These are phyloP conservation scores for Scylla paramamosain DNA, from an alignment of 1,140 invertebrate genomes.

Conservation along the genomic window DNA sequence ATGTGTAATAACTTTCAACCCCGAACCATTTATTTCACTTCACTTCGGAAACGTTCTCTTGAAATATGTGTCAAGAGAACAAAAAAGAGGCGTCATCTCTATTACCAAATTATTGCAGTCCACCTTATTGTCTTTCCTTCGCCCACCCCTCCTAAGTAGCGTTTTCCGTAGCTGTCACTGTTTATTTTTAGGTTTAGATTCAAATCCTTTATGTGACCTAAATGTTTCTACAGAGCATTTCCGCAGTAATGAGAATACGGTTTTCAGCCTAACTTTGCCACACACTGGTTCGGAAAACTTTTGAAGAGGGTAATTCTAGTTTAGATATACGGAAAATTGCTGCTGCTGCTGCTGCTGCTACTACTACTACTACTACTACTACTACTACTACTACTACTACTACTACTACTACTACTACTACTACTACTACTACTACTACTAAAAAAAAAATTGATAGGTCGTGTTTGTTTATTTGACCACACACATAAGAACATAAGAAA, in stretches of 20 bases:
- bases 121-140: no score
- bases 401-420: conserved; percentile 1
- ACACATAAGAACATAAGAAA: no score
- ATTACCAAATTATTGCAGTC: no score
- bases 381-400: conserved; percentile 13
- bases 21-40: no score
- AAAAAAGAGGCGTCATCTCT: no score
- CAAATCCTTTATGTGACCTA: neutral
- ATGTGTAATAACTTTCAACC: no score
- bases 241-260: neutral
- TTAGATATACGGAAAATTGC: neutral
- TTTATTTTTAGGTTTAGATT: neutral
- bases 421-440: conserved; percentile 16
- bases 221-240: neutral
- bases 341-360: neutral
- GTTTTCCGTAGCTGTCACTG: neutral
- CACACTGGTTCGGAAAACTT: neutral
- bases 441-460: no score
- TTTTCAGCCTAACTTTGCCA: neutral
- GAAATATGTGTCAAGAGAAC: no score
- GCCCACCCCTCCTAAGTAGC: neutral
- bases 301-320: neutral
- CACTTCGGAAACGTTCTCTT: no score
- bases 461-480: no score
- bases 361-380: neutral